Conservation (phyloP, 2,113 vertebrate genomes). For the Psophia crepitans region DNA sequence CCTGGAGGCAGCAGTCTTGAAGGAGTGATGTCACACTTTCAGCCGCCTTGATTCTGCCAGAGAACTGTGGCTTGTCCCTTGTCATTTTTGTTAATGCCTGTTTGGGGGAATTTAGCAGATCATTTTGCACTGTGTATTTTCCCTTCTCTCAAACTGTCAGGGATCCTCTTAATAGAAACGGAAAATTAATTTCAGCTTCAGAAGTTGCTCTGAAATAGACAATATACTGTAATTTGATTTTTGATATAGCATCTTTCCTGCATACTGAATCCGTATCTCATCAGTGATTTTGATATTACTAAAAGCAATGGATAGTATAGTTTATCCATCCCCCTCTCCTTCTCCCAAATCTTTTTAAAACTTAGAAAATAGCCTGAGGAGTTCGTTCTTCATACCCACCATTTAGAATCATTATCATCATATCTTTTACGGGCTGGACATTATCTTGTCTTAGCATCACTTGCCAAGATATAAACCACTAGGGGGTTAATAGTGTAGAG, state of each 20-base stretch:
- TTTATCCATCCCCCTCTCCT: neutral
- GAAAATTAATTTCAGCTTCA: conserved; percentile 24
- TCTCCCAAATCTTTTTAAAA: neutral
- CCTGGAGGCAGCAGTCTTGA: neutral
- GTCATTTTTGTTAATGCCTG: neutral
- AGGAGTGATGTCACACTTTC: neutral
- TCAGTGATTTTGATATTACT: neutral
- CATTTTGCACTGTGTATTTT: neutral
- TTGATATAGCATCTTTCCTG: neutral
- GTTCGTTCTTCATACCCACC: neutral
- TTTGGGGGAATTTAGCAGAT: neutral
- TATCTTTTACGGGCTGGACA: conserved; percentile 44
- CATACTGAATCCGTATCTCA: neutral
- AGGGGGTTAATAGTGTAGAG: conserved; percentile 38
- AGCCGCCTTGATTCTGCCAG: neutral
- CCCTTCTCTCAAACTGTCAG: neutral
- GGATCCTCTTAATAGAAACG: neutral
- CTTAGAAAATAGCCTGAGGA: conserved; percentile 30
- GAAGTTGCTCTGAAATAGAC: conserved; percentile 6
- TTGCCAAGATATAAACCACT: conserved; percentile 45
- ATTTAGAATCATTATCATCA: conserved; percentile 27
- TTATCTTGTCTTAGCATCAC: conserved; percentile 45
- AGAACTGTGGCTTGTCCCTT: neutral
- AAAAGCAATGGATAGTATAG: neutral
- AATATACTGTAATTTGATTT: neutral